These are phyloP conservation scores for Eciton burchellii DNA, from an alignment of 1,140 invertebrate species.

Conservation along the genomic window DNA sequence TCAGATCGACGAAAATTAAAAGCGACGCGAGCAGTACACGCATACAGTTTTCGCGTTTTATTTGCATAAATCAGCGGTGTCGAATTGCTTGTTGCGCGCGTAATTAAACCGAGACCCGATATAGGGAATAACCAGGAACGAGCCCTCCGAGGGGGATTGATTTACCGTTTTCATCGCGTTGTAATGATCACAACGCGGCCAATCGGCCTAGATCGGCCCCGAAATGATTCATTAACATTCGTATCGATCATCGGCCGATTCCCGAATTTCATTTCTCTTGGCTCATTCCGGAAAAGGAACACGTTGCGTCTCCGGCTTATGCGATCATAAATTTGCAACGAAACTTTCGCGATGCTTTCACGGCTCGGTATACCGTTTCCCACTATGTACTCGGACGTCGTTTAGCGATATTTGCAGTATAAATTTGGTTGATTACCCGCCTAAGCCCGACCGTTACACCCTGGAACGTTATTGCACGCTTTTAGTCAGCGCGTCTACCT, in stretches of 20 bases:
- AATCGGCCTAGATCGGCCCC: background rate
- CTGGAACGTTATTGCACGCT: background rate
- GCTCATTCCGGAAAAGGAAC: background rate
- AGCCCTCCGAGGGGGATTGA: conserved; percentile 30
- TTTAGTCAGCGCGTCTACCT: background rate
- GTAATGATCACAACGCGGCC: conserved; percentile 26
- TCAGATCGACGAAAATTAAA: conserved; percentile 53
- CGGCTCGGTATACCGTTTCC: background rate
- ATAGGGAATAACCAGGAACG: conserved; percentile 24
- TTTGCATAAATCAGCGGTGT: conserved; percentile 7
- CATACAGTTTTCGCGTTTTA: conserved; percentile 25
- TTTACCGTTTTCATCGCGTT: conserved; percentile 65
- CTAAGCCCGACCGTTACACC: background rate
- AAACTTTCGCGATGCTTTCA: conserved; percentile 11
- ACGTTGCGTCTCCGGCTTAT: background rate
- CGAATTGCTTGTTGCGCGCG: conserved; percentile 22
- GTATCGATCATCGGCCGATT: conserved; percentile 69
- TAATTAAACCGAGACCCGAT: conserved; percentile 61
- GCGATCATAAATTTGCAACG: background rate
- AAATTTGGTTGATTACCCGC: background rate
- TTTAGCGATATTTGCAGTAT: background rate
- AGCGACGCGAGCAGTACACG: background rate
- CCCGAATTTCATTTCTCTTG: conserved; percentile 60
- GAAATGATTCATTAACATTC: conserved; percentile 71
- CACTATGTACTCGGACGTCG: background rate